Base-by-base conservation (phyloP, 2,888 invertebrate species). In the Flabesymbios commensalis region DNA sequence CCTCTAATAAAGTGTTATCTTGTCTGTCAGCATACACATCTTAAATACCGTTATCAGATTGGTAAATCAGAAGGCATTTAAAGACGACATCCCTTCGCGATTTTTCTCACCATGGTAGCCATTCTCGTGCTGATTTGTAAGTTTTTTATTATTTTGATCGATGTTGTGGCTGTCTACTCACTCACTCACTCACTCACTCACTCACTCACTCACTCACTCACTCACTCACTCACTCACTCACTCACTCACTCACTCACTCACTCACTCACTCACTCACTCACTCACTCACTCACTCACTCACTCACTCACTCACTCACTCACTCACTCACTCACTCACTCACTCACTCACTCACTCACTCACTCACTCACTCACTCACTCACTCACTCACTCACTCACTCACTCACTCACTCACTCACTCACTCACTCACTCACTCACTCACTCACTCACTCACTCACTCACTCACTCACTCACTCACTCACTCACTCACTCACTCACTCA, bases 131-230 rank as follows among this genome's bases (percentile, higher is more conserved):
- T n/a, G n/a, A n/a, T n/a, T n/a, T n/a, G n/a, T n/a, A n/a, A n/a
- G n/a, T n/a, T n/a, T n/a, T n/a, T n/a, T n/a, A n/a, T n/a, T n/a
- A n/a, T n/a, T n/a, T n/a, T n/a, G n/a, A n/a, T n/a, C n/a, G n/a
- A n/a, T n/a, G n/a, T n/a, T n/a, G n/a, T n/a, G n/a, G n/a, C n/a
- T 24, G 22, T 41, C 31, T 45, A 36, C 57, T 57, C 57, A 48
- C 57, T 57, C 57, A 48, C 57, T 41, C 54, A 41, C 54, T 54
- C 54, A 54, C 39, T 54, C 54, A 54, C 54, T 54, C 54, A 54
- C 54, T 57, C 57, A 57, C 57, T 57, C 57, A 57, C 57, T 57
- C 57, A 57, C 57, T 57, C 47, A 57, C 57, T 57, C 57, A 57
- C 57, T 57, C 48, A 57, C 47, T 57, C 57, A 57, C 57, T 57